A percentile compares a stretch with the other conserved stretches of the same genome.
These are phyloP conservation scores for Ceratina australensis DNA, from an alignment of 1,140 invertebrate genomes.

Conservation along the genomic window DNA sequence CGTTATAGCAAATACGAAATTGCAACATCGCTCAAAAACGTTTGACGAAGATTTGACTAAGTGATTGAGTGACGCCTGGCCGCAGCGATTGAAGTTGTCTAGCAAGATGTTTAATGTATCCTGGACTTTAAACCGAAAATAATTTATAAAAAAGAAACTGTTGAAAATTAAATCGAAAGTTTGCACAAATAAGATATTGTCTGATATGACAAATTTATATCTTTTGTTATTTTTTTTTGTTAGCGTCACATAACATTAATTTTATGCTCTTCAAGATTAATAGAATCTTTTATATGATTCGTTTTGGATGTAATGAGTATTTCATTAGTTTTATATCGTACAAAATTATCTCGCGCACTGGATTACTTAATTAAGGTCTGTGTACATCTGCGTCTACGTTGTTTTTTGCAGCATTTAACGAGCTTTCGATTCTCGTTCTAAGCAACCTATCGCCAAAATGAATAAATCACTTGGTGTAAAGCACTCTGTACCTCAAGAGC, in stretches of 20 bases:
- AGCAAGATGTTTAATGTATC: conserved; percentile 15
- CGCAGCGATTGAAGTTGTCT: conserved; percentile 19
- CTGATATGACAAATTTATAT: neutral
- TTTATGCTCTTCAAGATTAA: too few relatives aligned
- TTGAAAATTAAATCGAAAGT: neutral
- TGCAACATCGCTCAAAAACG: conserved; percentile 24
- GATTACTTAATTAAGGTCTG: too few relatives aligned
- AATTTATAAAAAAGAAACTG: neutral
- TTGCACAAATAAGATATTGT: conserved; percentile 23
- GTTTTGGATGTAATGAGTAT: neutral
- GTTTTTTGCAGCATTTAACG: too few relatives aligned
- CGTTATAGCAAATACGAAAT: neutral
- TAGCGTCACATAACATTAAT: neutral
- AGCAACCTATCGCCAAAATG: conserved; percentile 33
- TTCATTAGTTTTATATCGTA: too few relatives aligned
- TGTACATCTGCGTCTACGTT: too few relatives aligned
- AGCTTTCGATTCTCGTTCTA: neutral
- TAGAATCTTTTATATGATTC: neutral
- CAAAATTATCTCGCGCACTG: too few relatives aligned
- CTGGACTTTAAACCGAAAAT: conserved; percentile 4
- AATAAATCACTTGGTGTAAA: conserved; percentile 50
- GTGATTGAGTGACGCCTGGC: conserved; percentile 54
- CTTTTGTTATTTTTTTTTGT: conserved; percentile 3
- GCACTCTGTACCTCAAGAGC: conserved; percentile 61
- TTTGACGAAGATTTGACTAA: conserved; percentile 34